Percentiles rank a stretch among this genome's conserved stretches.
Evolutionary conservation across 2,888 invertebrate genomes (phyloP).

Genomic region (Stenurella melanura): DNA sequence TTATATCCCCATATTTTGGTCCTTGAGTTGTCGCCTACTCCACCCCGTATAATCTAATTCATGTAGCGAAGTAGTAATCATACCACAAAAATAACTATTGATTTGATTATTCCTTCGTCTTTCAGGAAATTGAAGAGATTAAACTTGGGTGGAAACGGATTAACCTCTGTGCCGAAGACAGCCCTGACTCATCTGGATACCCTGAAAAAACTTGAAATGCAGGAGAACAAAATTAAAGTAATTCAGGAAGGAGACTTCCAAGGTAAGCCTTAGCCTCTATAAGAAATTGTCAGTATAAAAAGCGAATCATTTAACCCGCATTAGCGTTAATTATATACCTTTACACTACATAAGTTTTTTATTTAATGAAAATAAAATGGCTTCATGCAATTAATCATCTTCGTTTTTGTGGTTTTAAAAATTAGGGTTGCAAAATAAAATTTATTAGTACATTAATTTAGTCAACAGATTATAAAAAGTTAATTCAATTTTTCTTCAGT

Average conservation of each 20-base stretch:
- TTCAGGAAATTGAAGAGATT: constrained; percentile 86
- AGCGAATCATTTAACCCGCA: background rate
- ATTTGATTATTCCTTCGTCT: constrained; percentile 4
- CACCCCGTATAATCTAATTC: too few species aligned
- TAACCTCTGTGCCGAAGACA: constrained; percentile 85
- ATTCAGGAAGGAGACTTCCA: constrained; percentile 90
- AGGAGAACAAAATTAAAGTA: constrained; percentile 86
- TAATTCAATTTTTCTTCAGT: too few species aligned
- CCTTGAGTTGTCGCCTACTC: too few species aligned
- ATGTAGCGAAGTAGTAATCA: background rate
- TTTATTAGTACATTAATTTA: too few species aligned
- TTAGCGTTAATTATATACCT: background rate
- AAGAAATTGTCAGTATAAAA: background rate
- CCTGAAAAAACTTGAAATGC: constrained; percentile 90
- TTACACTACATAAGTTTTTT: background rate
- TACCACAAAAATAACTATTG: background rate
- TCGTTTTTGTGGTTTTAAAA: too few species aligned
- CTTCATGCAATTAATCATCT: too few species aligned
- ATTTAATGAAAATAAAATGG: too few species aligned
- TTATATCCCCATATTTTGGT: too few species aligned
- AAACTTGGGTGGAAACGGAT: constrained; percentile 89
- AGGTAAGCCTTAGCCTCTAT: constrained; percentile 76
- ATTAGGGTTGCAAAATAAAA: too few species aligned
- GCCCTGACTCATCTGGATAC: constrained; percentile 87
- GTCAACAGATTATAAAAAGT: too few species aligned